Evolutionary conservation across 2,113 vertebrate genomes (phyloP).

Genomic region (Ceratotherium simum): DNA sequence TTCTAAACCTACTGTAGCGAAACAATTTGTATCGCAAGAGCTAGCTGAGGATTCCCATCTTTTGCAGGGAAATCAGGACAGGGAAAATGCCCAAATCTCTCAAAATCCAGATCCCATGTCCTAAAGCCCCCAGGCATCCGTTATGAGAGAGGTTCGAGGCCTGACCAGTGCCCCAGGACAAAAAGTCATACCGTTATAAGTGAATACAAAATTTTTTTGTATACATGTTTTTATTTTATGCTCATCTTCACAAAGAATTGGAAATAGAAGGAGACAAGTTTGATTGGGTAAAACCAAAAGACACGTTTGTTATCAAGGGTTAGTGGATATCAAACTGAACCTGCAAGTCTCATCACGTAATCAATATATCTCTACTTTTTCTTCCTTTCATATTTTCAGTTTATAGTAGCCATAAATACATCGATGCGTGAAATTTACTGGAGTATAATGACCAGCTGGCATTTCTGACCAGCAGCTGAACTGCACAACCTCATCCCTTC

Average conservation of each 20-base stretch:
- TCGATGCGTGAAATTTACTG: conserved; percentile 58
- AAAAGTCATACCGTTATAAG: neutral
- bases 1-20: neutral
- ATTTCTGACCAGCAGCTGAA: conserved; percentile 70
- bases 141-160: neutral
- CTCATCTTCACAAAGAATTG: neutral
- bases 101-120: neutral
- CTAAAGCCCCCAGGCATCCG: neutral
- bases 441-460: conserved; percentile 56
- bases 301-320: conserved; percentile 7
- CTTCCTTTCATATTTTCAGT: conserved; percentile 51
- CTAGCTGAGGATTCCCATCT: neutral
- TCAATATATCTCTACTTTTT: conserved; percentile 42
- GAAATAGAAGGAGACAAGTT: neutral
- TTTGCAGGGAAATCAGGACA: neutral
- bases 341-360: neutral
- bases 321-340: neutral
- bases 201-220: neutral
- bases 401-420: conserved; percentile 75
- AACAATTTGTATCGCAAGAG: neutral
- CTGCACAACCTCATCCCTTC: neutral
- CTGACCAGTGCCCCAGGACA: neutral
- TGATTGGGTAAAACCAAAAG: conserved; percentile 28
- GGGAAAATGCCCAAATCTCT: neutral
- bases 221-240: neutral